Percentiles rank a stretch among this genome's conserved stretches.
phyloP scores from a whole-genome alignment of 2,113 vertebrate genomes.

The Paedocypris sp. region DNA sequence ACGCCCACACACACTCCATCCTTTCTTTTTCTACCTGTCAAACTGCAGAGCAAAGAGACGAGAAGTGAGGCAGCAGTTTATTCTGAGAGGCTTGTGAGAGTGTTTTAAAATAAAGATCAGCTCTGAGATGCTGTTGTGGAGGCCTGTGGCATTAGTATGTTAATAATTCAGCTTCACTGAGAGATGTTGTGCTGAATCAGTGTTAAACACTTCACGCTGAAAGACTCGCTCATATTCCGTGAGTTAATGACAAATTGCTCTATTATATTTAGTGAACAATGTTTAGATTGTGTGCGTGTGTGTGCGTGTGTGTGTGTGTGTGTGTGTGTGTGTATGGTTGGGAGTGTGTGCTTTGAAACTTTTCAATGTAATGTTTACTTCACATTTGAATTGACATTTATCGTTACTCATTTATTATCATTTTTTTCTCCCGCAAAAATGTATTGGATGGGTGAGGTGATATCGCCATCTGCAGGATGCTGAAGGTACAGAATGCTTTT shows the following conservation, averaged over 20 bases:
- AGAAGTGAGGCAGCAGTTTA: background rate
- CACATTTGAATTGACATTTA: background rate
- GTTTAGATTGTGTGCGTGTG: too few relatives aligned
- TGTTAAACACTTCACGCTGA: background rate
- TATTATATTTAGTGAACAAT: too few relatives aligned
- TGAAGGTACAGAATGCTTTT: too few relatives aligned
- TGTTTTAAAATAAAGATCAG: background rate
- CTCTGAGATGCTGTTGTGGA: background rate
- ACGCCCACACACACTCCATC: too few relatives aligned
- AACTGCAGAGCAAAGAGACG: too few relatives aligned
- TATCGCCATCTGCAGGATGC: too few relatives aligned
- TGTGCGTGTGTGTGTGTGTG: too few relatives aligned
- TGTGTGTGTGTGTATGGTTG: background rate
- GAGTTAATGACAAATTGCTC: too few relatives aligned
- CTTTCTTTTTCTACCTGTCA: too few relatives aligned
- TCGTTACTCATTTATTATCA: background rate
- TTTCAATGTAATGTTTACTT: background rate
- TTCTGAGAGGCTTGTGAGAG: background rate
- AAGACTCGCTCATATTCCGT: background rate
- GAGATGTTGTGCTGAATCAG: constrained; percentile 2
- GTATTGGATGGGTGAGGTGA: too few relatives aligned
- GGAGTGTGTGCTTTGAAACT: background rate
- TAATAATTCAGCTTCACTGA: constrained; percentile 13
- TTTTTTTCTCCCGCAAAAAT: background rate
- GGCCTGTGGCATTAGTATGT: background rate